A percentile compares a stretch with the other conserved stretches of the same genome.
phyloP scores from a whole-genome alignment of 2,113 vertebrate genomes.

The Solea senegalensis region DNA sequence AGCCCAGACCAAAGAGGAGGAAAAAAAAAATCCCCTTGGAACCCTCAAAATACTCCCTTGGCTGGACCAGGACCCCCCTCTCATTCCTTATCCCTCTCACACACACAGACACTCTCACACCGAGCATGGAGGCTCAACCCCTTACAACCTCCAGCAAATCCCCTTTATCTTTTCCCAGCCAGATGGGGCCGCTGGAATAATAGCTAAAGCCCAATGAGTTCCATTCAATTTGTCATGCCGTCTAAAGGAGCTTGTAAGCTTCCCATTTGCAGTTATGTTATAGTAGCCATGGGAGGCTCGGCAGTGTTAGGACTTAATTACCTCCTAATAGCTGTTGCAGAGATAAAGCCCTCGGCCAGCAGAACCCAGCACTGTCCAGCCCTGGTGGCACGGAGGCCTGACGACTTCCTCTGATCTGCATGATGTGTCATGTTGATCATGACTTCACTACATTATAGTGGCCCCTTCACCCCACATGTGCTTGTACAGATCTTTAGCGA shows the following conservation, averaged over 20 bases:
- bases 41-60: slow-evolving; percentile 70
- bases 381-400: slow-evolving; percentile 24
- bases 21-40: slow-evolving; percentile 61
- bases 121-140: slow-evolving; percentile 76
- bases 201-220: slow-evolving; percentile 80
- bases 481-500: not conserved
- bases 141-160: slow-evolving; percentile 83
- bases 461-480: slow-evolving; percentile 7
- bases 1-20: slow-evolving; percentile 59
- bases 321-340: slow-evolving; percentile 88
- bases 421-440: slow-evolving; percentile 3
- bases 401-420: slow-evolving; percentile 24
- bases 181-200: slow-evolving; percentile 86
- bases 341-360: slow-evolving; percentile 81
- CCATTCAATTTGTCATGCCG: slow-evolving; percentile 89
- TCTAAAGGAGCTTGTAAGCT: slow-evolving; percentile 89
- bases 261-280: slow-evolving; percentile 85
- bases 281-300: slow-evolving; percentile 87
- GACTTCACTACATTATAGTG: not conserved
- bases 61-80: slow-evolving; percentile 50
- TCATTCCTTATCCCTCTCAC: slow-evolving; percentile 66
- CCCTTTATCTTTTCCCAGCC: slow-evolving; percentile 85
- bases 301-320: slow-evolving; percentile 95
- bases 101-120: slow-evolving; percentile 51
- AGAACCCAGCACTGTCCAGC: slow-evolving; percentile 60